Base-by-base conservation (phyloP, 2,888 invertebrate genomes). In the Myathropa florea region DNA sequence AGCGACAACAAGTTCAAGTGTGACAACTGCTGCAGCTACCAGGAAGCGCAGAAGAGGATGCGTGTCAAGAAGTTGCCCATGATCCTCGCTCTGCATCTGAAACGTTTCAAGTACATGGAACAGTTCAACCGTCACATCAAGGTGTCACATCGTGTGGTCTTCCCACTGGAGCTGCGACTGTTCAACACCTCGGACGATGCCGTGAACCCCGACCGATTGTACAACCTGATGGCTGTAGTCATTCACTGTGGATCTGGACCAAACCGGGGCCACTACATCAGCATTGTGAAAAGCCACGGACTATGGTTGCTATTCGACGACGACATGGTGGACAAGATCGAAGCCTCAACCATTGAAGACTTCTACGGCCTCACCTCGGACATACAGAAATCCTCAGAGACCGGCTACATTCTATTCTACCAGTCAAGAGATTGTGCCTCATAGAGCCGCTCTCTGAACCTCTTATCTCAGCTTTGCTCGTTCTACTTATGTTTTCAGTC, bases 241-340 rank as follows among this genome's bases (percentile, higher is more conserved):
- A 98, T 99, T 90, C 99, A 99, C 94, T 99, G 99, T 93, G 99
- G 99, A 88, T 98, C 98, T 88, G 99, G 99, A 68, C 99, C 99
- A 89, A 99, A 99, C 94, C 95, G 99, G 83, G 99, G 99, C 30
- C 99, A 99, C 93, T 99, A 99, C 94, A 99, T 99, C 93, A 98
- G 98, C 93, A 98, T 99, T 93, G 99, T 99, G 79, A 99, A 99
- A 94, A 98, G 98, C 93, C 98, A 99, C 93, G 98, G 99, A 76
- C 97, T 99, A 93, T 99, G 99, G 99, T 94, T 99, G 89, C 95
- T 99, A 4, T 99, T 99, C 94, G 99, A 99, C 93, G 99, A 99
- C 93, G 99, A 99, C 92, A 98, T 99, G 96, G 99, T 99, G 88
- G 99, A 99, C 94, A 99, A 99, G 96, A 99, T 99, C 91, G 99